phyloP scores from a whole-genome alignment of 2,797 vertebrate species.

The Holocentrus rufus region DNA sequence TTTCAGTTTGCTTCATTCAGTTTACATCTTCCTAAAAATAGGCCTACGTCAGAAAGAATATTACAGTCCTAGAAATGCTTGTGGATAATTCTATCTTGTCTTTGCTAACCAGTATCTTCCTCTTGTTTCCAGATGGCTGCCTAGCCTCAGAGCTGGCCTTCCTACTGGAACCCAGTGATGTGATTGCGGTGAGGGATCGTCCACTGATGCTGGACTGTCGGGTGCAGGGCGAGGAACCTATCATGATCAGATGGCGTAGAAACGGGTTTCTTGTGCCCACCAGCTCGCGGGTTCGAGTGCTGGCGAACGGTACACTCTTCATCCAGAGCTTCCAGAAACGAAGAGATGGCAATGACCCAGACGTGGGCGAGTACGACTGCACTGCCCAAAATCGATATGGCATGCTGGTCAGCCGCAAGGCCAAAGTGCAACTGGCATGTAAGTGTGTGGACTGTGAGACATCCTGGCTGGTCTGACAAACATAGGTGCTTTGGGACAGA shows the following conservation, averaged over 20 bases:
- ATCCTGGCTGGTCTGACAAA: not conserved
- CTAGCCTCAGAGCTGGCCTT: constrained; percentile 81
- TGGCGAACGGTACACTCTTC: constrained; percentile 78
- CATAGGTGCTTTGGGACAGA: too few species aligned
- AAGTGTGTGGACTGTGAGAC: constrained; percentile 56
- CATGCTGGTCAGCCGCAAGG: constrained; percentile 82
- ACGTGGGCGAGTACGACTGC: constrained; percentile 80
- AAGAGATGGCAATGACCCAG: constrained; percentile 60
- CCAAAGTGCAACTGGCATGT: constrained; percentile 81
- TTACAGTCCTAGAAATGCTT: too few species aligned
- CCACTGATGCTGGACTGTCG: constrained; percentile 78
- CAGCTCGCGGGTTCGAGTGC: constrained; percentile 59
- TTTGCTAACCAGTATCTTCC: constrained; percentile 6
- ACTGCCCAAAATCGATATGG: constrained; percentile 79
- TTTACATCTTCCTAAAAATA: too few species aligned
- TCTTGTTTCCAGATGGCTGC: constrained; percentile 62
- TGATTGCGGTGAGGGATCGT: constrained; percentile 78
- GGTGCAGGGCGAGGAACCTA: constrained; percentile 78
- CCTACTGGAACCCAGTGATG: constrained; percentile 76
- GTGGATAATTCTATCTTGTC: not conserved
- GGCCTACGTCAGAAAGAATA: too few species aligned
- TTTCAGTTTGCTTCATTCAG: too few species aligned
- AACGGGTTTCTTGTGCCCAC: constrained; percentile 69
- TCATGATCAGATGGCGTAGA: constrained; percentile 78
- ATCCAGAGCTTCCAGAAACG: constrained; percentile 78